These are phyloP conservation scores for Pelosia muscerda DNA, from an alignment of 2,888 invertebrate genomes.

Conservation along the genomic window DNA sequence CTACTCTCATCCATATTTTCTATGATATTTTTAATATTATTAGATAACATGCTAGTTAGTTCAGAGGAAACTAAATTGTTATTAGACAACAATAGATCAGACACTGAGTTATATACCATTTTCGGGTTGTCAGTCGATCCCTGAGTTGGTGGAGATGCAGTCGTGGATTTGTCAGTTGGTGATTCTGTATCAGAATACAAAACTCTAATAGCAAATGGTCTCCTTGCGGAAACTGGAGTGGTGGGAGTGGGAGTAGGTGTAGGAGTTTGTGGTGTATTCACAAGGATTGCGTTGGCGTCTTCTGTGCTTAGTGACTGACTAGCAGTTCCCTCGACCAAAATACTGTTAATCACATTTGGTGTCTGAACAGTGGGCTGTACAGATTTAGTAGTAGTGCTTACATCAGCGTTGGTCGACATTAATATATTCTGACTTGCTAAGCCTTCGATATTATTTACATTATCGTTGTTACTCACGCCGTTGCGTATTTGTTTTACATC, in stretches of 20 bases:
- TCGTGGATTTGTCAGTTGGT: constrained; percentile 77
- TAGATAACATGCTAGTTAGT: constrained; percentile 86
- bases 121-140: constrained; percentile 78
- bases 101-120: constrained; percentile 84
- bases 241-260: constrained; percentile 68
- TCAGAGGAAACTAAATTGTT: constrained; percentile 82
- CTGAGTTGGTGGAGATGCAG: constrained; percentile 73
- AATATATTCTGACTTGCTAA: constrained; percentile 70
- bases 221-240: constrained; percentile 79
- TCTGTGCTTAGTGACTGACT: constrained; percentile 74
- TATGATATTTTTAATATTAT: constrained; percentile 80
- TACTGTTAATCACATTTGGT: constrained; percentile 83
- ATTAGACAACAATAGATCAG: constrained; percentile 82
- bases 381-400: constrained; percentile 81
- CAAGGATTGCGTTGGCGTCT: constrained; percentile 65
- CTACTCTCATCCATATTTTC: constrained; percentile 79
- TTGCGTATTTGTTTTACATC: constrained; percentile 77
- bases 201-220: constrained; percentile 83
- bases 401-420: constrained; percentile 67
- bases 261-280: constrained; percentile 66
- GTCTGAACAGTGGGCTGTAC: constrained; percentile 82
- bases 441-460: constrained; percentile 81
- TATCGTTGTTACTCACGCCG: constrained; percentile 84
- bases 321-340: constrained; percentile 76
- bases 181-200: constrained; percentile 81